Evolutionary conservation across 1,140 invertebrate genomes (phyloP), one percentile per base, ranked within the genome.

Genomic region (Dinoponera quadriceps): DNA sequence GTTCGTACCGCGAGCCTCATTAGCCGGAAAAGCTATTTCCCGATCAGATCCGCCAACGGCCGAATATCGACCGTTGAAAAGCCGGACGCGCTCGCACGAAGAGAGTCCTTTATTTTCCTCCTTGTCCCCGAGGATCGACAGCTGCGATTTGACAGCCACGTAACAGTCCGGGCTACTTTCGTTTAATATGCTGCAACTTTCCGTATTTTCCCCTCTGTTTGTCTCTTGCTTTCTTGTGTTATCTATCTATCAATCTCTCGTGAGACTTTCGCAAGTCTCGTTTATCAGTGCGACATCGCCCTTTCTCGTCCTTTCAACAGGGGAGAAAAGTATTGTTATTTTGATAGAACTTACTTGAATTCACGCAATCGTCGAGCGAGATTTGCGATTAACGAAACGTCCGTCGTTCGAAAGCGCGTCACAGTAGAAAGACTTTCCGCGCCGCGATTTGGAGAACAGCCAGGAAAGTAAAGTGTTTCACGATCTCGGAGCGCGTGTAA

Each of bases 1-100:
- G 86, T 90, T 87, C 85, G 51, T 74, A 29, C n/a, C 63, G 83
- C 77, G 54, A 62, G 71, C 27, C 73, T 85, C 84, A 77, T 72
- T 71, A 77, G 65, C 85, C 80, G 83, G 75, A 88, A 87, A 90
- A 85, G 77, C 84, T 83, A 86, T 89, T 87, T 88, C 86, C 88
- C 51, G 82, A 83, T 86, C 77, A 84, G 81, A 88, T 88, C 55
- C 51, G 27, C 25, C 51, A 57, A 33, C 57, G 62, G 18, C 68
- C 51, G 66, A 55, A 77, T 84, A 85, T 85, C 81, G 84, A 85
- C 33, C 66, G 65, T 51, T 49, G 65, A 71, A 82, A 82, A 82
- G 71, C 80, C 57, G 59, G 27, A 29, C 54, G 44, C 54, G 20
- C 57, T 80, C 18, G 49, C 29, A 68, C 65, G 63, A 29, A 55